Base-by-base conservation (phyloP, 2,888 invertebrate genomes). In the Pseudoips prasinana region DNA sequence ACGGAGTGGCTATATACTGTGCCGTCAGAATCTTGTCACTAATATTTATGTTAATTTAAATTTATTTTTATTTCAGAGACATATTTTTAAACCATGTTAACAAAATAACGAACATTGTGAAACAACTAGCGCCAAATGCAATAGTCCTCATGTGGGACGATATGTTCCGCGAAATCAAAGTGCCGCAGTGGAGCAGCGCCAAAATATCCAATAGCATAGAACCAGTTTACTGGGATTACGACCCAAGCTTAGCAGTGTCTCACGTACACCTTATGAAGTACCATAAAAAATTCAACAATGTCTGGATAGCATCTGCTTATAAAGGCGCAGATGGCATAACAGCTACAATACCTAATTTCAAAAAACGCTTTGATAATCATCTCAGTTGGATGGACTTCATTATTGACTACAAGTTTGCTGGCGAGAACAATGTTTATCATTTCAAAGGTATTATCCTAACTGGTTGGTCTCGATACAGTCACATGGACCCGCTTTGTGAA, bases 271-370 rank as follows among this genome's bases (percentile, higher is more conserved):
- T 84, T 6, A 51, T 62, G 3, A 61, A 65, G 11, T 77, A 82
- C 28, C 72, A 74, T 22, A 61, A 50, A 11, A 62, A 58, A 5
- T 96, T 96, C 73, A 79, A 89, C 1, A 89, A 90, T 20, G 81
- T 96, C 10, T 96, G 96, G 95, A 89, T 94, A 25, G 96, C 95
- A 0, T 93, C 95, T 39, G 96, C 96, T 0, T 97, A 93, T 64
- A 97, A 96, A 86, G 97, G 96, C 0, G 93, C 93, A 0, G 92
- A 92, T 25, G 91, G 90, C 0, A 64, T 66, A 0, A 74, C 73
- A 2, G 80, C 89, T 33, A 85, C 86, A 9, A 65, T 91, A 1
- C 91, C 92, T 0, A 81, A 91, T 39, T 73, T 92, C 1, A 80
- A 77, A 1, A 88, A 92, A 30, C 94, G 96, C 58, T 80, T 94